Evolutionary conservation across 2,888 invertebrate genomes (phyloP).

Genomic region (Meandrusa payeni): DNA sequence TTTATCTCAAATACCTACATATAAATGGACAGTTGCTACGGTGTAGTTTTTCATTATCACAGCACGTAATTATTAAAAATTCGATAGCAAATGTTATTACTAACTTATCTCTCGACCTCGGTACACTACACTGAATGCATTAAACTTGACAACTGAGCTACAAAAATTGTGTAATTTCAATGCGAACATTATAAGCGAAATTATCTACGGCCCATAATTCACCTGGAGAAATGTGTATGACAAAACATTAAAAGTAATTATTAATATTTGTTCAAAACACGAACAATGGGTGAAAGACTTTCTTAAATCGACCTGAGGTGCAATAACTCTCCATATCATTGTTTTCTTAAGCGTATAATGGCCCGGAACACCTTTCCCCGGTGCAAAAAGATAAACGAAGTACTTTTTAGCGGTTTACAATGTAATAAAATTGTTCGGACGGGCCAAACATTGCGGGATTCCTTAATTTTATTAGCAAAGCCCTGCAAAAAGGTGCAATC

Average conservation of each 20-base stretch:
- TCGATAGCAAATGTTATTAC: not conserved
- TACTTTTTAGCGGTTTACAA: constrained; percentile 76
- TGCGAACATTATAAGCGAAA: constrained; percentile 32
- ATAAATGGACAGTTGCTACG: too few relatives aligned
- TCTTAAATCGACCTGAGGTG: constrained; percentile 63
- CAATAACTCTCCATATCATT: constrained; percentile 61
- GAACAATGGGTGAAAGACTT: constrained; percentile 72
- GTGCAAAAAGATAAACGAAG: constrained; percentile 60
- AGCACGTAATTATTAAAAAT: not conserved
- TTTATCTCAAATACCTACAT: too few relatives aligned
- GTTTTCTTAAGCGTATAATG: constrained; percentile 64
- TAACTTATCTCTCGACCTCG: not conserved
- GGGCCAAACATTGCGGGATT: constrained; percentile 75
- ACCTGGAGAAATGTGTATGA: constrained; percentile 49
- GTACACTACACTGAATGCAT: constrained; percentile 34
- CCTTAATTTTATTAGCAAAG: constrained; percentile 46
- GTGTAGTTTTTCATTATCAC: not conserved
- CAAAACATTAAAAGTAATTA: constrained; percentile 52
- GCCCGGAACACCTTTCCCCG: constrained; percentile 62
- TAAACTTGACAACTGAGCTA: constrained; percentile 32
- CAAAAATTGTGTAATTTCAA: constrained; percentile 29
- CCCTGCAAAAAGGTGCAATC: constrained; percentile 37
- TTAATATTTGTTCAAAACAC: constrained; percentile 53
- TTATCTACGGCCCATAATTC: constrained; percentile 41
- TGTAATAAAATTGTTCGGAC: constrained; percentile 68